Evolutionary conservation across 2,797 vertebrate species (phyloP), one percentile per base, ranked within the genome.

Genomic region (Spatula clypeata): DNA sequence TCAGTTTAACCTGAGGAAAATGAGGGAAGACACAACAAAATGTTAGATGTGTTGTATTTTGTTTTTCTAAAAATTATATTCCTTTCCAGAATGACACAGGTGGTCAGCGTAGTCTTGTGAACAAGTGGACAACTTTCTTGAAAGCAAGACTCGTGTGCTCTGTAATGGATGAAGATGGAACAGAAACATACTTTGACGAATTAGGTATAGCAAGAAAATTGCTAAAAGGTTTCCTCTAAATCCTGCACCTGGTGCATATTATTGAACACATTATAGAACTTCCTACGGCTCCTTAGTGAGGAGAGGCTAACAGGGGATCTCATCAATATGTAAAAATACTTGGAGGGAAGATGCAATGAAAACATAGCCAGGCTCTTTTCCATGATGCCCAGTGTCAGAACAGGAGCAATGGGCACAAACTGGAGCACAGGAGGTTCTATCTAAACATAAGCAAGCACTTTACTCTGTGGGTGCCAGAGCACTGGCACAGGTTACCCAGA

Each of bases 111-210:
- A 99, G 99, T 94, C 98, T 99, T 3, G 99, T 99, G 75, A 99
- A 99, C 97, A 99, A 99, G 83, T 99, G 99, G 99, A 99, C 99
- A 53, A 99, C 99, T 2, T 99, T 99, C 97, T 98, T 99, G 42
- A 99, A 99, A 96, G 99, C 99, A 11, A 97, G 99, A 87, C 98
- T 99, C 96, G 99, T 99, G 66, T 99, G 99, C 89, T 99, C 99
- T 0, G 99, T 99, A 29, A 98, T 99, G 95, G 99, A 99, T 88
- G 99, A 99, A 76, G 99, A 99, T 49, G 99, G 99, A 79, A 99
- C 99, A 0, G 99, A 99, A 95, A 99, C 99, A 0, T 98, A 99
- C 91, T 99, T 99, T 92, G 99, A 99, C 93, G 99, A 99, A 97
- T 98, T 99, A 74, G 99, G 99, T 99, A 96, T 91, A 96, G 42